Conservation (phyloP, 2,797 vertebrate species). For the Peromyscus attwateri region DNA sequence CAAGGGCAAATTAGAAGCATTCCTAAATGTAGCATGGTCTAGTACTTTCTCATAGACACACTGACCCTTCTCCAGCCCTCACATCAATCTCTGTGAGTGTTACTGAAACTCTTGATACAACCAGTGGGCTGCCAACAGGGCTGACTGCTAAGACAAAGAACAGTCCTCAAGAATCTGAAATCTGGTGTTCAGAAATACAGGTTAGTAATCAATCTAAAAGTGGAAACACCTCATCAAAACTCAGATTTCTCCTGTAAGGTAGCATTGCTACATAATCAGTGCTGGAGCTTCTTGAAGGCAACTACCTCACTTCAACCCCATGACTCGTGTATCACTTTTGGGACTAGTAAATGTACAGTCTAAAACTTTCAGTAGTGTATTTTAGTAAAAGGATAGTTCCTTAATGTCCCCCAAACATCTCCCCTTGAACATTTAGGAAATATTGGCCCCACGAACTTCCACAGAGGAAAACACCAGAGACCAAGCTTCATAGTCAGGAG, state of each 20-base stretch:
- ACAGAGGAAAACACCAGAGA: not conserved
- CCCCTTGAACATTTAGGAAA: not conserved
- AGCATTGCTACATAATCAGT: not conserved
- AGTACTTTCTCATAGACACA: not conserved
- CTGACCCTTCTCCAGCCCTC: not conserved
- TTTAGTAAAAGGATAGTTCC: not conserved
- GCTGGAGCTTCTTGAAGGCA: not conserved
- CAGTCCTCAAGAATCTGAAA: not conserved
- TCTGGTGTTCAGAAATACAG: not conserved
- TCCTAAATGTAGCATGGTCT: not conserved
- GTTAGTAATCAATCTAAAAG: not conserved
- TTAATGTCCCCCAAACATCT: not conserved
- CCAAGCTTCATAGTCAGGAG: not conserved
- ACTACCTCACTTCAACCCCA: not conserved
- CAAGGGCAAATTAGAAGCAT: not conserved
- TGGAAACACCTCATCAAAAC: not conserved
- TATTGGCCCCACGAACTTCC: not conserved
- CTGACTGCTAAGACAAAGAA: not conserved
- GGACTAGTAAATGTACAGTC: not conserved
- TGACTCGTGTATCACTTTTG: not conserved
- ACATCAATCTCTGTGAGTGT: not conserved
- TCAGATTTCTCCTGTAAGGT: not conserved
- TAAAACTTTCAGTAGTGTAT: not conserved
- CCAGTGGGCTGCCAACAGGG: not conserved
- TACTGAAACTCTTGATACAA: not conserved